These are phyloP conservation scores for Thelaira solivaga DNA, from an alignment of 2,888 invertebrate species.

Conservation along the genomic window DNA sequence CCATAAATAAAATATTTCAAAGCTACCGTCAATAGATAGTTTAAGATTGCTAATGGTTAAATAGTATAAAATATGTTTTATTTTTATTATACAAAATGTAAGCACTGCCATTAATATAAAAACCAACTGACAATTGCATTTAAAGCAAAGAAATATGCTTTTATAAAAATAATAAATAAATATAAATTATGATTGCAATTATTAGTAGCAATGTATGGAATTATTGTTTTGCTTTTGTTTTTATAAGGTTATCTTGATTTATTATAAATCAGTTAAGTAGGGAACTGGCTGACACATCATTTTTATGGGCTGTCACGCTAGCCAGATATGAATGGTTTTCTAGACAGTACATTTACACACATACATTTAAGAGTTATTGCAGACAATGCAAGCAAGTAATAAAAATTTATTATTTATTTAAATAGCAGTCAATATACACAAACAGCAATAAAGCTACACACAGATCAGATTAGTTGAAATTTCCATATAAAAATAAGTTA, in stretches of 20 bases:
- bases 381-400: neutral
- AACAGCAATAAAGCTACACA: too few relatives aligned
- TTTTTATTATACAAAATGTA: conserved; percentile 32
- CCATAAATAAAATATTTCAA: conserved; percentile 3
- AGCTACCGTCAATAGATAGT: conserved; percentile 44
- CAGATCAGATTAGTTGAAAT: too few relatives aligned
- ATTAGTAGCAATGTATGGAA: conserved; percentile 62
- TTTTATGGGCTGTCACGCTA: conserved; percentile 52
- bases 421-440: too few relatives aligned
- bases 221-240: conserved; percentile 32
- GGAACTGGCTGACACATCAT: conserved; percentile 61
- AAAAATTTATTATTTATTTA: neutral
- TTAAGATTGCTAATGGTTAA: conserved; percentile 32
- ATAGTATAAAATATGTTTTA: neutral
- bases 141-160: conserved; percentile 32
- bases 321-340: conserved; percentile 51
- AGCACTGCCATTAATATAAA: conserved; percentile 53
- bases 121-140: conserved; percentile 44
- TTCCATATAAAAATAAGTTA: too few relatives aligned
- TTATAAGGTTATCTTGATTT: conserved; percentile 58
- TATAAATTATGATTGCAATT: conserved; percentile 67
- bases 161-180: conserved; percentile 63
- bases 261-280: conserved; percentile 61
- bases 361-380: conserved; percentile 13
- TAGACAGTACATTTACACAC: too few relatives aligned